phyloP scores from a whole-genome alignment of 2,113 vertebrate genomes.

The Myxocyprinus asiaticus region DNA sequence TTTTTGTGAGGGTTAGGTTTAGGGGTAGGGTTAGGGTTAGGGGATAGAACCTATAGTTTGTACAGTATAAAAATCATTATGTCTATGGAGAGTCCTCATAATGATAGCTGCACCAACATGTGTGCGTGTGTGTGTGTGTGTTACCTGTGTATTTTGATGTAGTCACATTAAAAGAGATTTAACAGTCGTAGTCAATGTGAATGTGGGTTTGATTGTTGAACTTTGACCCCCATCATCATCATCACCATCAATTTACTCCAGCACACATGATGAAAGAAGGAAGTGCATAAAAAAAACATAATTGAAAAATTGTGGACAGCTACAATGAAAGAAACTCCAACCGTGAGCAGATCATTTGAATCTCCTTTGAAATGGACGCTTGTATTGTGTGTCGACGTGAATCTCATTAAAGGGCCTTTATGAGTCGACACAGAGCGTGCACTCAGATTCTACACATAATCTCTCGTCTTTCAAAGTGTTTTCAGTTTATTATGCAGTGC shows the following conservation, averaged over 20 bases:
- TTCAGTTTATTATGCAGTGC: too few species aligned
- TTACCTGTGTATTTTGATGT: not conserved
- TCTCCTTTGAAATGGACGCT: conserved; percentile 94
- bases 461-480: not conserved
- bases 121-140: too few species aligned
- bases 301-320: conserved; percentile 94
- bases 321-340: conserved; percentile 96
- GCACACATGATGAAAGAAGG: conserved; percentile 94
- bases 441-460: not conserved
- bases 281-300: conserved; percentile 70
- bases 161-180: not conserved
- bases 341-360: conserved; percentile 88
- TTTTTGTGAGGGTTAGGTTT: too few species aligned
- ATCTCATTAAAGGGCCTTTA: conserved; percentile 89
- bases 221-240: conserved; percentile 70
- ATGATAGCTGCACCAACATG: too few species aligned
- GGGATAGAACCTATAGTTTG: too few species aligned
- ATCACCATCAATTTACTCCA: conserved; percentile 82
- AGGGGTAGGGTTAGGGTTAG: too few species aligned
- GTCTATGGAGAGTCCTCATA: too few species aligned
- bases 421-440: conserved; percentile 67
- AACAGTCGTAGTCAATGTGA: not conserved
- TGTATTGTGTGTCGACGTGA: conserved; percentile 84
- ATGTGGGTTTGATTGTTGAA: not conserved
- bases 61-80: too few species aligned